phyloP scores from a whole-genome alignment of 2,888 invertebrate genomes.

The Lysandra coridon region DNA sequence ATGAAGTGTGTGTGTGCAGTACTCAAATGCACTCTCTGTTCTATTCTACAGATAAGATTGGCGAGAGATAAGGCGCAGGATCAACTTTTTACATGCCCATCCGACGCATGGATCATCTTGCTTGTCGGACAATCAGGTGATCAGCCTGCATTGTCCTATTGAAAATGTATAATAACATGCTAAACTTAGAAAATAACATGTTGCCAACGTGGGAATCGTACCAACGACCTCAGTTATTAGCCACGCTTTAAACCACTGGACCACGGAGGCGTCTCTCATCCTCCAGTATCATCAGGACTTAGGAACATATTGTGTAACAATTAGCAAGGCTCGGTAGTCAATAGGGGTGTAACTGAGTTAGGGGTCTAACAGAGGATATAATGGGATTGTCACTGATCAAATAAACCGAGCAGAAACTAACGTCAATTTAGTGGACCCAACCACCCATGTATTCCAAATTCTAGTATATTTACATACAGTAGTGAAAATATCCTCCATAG shows the following conservation, averaged over 20 bases:
- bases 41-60: not conserved
- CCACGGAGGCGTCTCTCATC: not conserved
- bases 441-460: not conserved
- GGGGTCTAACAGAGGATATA: not conserved
- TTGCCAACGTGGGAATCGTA: too few relatives aligned
- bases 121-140: not conserved
- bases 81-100: not conserved
- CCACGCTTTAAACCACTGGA: not conserved
- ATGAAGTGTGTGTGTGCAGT: too few relatives aligned
- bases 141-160: not conserved
- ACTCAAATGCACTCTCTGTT: too few relatives aligned
- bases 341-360: not conserved
- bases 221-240: too few relatives aligned
- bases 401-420: not conserved
- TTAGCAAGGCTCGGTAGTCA: not conserved
- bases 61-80: not conserved
- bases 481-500: too few relatives aligned
- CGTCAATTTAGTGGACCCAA: not conserved
- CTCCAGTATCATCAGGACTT: not conserved
- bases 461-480: not conserved
- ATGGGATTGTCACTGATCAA: slow-evolving; percentile 4
- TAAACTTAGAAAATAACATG: too few relatives aligned
- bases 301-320: not conserved
- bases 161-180: not conserved
- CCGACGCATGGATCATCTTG: not conserved